Base-by-base conservation (phyloP, 2,113 vertebrate species). In the Vulpes ferrilata region DNA sequence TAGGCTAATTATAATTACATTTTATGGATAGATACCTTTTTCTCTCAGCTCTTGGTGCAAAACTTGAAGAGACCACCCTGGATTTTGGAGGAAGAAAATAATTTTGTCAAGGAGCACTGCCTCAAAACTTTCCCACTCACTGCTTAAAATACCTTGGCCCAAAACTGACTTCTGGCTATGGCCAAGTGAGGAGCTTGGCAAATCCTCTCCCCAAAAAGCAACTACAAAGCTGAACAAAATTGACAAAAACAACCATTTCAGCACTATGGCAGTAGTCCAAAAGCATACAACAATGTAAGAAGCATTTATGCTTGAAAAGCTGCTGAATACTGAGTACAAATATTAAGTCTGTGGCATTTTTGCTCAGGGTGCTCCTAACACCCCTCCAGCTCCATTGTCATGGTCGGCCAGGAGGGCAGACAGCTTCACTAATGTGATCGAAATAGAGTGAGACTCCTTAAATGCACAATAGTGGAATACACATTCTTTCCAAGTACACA, bases 231-330 rank as follows among this genome's bases (percentile, higher is more conserved):
- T 53, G n/a, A 93, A 82, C 15, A 86, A 85, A 96, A 71, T 32
- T 78, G 67, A 90, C 32, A 82, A 96, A 88, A 96, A 59, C n/a
- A 51, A 93, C 19, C n/a, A 89, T 62, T 91, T 35, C 59, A 65
- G 67, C n/a, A 81, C 25, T 25, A 25, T 30, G 57, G 51, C 59
- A 95, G 57, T 11, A 89, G 57, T 78, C 20, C 87, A 97, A 95
- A 95, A 19, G 13, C 57, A 93, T 55, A 55, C 30, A 84, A 86
- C 59, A 94, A 55, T 35, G 8, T 69, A 74, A 82, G 19, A 82
- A 64, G 35, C 19, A 59, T 59, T 79, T 93, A 90, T 65, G 60
- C 48, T 90, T 78, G 30, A 78, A 83, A 90, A 91, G 85, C 10
- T 80, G 17, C 64, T 92, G n/a, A 95, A 59, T 89, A 83, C 57